These are phyloP conservation scores for Holocentrus rufus DNA, from an alignment of 2,797 vertebrate species.

Conservation along the genomic window DNA sequence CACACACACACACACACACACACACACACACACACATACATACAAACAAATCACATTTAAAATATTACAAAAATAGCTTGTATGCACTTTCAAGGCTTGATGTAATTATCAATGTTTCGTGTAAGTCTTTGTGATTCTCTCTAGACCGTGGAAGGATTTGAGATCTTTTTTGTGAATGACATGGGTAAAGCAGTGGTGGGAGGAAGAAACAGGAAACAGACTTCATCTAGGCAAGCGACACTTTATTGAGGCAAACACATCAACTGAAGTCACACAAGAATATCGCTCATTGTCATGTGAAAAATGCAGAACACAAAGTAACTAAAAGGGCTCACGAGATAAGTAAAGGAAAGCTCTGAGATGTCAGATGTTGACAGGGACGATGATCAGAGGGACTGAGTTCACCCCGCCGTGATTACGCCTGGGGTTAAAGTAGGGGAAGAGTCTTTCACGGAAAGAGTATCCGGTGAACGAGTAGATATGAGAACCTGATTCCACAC, in stretches of 20 bases:
- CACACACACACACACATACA: constrained; percentile 54
- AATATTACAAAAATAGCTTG: not conserved
- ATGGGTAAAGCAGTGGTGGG: not conserved
- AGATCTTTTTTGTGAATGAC: not conserved
- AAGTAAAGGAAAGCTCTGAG: not conserved
- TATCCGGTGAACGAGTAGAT: constrained; percentile 79
- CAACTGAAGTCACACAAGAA: constrained; percentile 9
- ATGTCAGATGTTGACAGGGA: constrained; percentile 47
- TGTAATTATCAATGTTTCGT: not conserved
- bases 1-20: constrained; percentile 42
- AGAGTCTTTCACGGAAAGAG: constrained; percentile 68
- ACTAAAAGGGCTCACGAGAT: not conserved
- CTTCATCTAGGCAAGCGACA: not conserved
- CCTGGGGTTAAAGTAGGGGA: constrained; percentile 76
- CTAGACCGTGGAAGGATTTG: not conserved
- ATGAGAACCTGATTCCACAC: constrained; percentile 67
- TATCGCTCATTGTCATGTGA: not conserved
- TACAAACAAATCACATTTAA: constrained; percentile 27
- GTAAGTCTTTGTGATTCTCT: not conserved
- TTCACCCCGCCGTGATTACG: constrained; percentile 72
- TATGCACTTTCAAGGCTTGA: not conserved
- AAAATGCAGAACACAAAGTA: not conserved
- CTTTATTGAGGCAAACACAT: constrained; percentile 64
- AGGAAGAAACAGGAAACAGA: constrained; percentile 5
- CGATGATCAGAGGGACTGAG: constrained; percentile 73